Percentiles rank a stretch among this genome's conserved stretches.
Conservation (phyloP, 2,797 vertebrate genomes). For the Acomys russatus region DNA sequence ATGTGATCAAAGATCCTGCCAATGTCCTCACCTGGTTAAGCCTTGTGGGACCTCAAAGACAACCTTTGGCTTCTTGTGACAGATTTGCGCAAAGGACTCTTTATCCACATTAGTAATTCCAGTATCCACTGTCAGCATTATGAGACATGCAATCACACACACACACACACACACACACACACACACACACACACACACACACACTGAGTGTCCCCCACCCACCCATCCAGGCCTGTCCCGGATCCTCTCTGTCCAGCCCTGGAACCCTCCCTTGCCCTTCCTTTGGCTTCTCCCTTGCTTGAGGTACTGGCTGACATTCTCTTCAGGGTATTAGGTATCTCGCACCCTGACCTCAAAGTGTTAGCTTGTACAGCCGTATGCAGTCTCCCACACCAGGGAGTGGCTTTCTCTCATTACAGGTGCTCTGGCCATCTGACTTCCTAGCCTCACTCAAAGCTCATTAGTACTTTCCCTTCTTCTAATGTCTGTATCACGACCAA, state of each 20-base stretch:
- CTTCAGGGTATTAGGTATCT: background rate
- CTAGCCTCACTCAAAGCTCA: background rate
- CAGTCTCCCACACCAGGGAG: background rate
- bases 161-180: too few relatives aligned
- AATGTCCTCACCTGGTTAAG: background rate
- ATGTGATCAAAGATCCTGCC: background rate
- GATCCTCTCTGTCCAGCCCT: background rate
- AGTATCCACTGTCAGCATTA: background rate
- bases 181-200: background rate
- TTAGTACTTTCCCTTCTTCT: constrained; percentile 6
- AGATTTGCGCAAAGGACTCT: background rate
- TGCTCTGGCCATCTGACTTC: background rate
- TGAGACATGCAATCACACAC: background rate
- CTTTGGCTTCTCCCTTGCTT: background rate
- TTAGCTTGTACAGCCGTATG: background rate
- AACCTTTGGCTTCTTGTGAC: background rate
- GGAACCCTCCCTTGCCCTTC: background rate
- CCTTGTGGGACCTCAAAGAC: background rate
- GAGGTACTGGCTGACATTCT: background rate
- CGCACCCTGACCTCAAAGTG: background rate
- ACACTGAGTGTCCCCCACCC: too few relatives aligned
- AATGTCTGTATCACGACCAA: background rate
- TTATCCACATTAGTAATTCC: background rate
- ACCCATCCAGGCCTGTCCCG: background rate
- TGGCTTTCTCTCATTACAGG: background rate